Conservation (phyloP, 2,113 vertebrate genomes). For the Hippotragus niger region DNA sequence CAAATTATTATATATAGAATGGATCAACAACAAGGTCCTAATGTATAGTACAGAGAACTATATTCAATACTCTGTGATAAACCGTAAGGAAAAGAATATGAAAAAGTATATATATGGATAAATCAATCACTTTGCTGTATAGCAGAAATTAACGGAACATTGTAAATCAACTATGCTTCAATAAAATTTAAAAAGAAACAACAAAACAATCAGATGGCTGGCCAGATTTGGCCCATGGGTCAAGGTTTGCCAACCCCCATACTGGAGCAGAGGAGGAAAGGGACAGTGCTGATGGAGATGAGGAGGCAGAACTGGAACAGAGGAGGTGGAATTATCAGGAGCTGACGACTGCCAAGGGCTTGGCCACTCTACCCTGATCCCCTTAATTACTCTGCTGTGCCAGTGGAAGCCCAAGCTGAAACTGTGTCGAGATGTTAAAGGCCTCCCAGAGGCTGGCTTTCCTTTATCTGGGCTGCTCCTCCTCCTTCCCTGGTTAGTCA, state of each 20-base stretch:
- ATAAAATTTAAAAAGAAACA: not conserved
- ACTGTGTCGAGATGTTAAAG: not conserved
- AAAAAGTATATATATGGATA: not conserved
- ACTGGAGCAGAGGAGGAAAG: not conserved
- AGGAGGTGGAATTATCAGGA: not conserved
- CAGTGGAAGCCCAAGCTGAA: not conserved
- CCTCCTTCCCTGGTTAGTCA: not conserved
- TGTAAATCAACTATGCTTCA: not conserved
- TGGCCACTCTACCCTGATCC: not conserved
- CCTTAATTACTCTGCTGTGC: not conserved
- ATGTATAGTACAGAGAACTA: not conserved
- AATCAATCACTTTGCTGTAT: not conserved
- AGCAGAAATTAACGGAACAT: not conserved
- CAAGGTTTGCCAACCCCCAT: not conserved
- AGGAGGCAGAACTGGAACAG: not conserved
- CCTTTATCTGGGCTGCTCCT: not conserved
- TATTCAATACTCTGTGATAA: not conserved
- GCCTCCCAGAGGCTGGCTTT: not conserved
- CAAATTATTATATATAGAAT: not conserved
- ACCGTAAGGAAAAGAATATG: not conserved
- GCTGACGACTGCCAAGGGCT: not conserved
- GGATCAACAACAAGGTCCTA: not conserved
- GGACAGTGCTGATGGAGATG: not conserved
- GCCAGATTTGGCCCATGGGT: not conserved
- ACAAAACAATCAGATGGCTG: not conserved